phyloP scores from a whole-genome alignment of 2,888 invertebrate genomes.

The Ptilodon capucinus region DNA sequence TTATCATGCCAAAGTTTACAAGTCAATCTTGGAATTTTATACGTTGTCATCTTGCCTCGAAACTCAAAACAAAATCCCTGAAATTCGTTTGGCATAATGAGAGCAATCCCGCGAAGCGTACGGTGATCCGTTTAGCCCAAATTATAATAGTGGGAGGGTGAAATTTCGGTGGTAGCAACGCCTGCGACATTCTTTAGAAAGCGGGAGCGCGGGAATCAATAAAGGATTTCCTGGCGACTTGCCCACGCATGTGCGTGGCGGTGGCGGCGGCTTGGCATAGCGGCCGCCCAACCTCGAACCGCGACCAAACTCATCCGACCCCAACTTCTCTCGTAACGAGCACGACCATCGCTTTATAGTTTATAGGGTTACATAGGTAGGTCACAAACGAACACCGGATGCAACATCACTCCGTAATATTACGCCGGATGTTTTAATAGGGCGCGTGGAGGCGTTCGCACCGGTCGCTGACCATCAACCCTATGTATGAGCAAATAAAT shows the following conservation, averaged over 20 bases:
- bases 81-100: slow-evolving; percentile 48
- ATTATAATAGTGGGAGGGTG: slow-evolving; percentile 63
- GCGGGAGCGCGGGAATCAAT: slow-evolving; percentile 81
- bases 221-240: slow-evolving; percentile 82
- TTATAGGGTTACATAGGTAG: neutral
- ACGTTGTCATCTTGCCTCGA: slow-evolving; percentile 9
- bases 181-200: slow-evolving; percentile 79
- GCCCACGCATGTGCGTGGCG: slow-evolving; percentile 82
- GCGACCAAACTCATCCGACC: slow-evolving; percentile 18
- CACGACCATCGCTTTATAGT: neutral
- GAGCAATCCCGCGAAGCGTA: slow-evolving; percentile 51
- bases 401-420: slow-evolving; percentile 7
- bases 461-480: slow-evolving; percentile 60
- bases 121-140: slow-evolving; percentile 64
- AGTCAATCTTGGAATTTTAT: neutral
- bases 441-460: slow-evolving; percentile 32
- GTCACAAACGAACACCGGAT: slow-evolving; percentile 12
- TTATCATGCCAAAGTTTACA: neutral
- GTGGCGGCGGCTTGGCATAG: slow-evolving; percentile 29
- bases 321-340: neutral
- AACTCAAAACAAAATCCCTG: slow-evolving; percentile 35
- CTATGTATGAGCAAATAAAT: slow-evolving; percentile 75
- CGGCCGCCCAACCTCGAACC: slow-evolving; percentile 25
- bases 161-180: slow-evolving; percentile 74
- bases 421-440: slow-evolving; percentile 27